Conservation (phyloP, 2,888 invertebrate species). For the Alloplasta piceator region DNA sequence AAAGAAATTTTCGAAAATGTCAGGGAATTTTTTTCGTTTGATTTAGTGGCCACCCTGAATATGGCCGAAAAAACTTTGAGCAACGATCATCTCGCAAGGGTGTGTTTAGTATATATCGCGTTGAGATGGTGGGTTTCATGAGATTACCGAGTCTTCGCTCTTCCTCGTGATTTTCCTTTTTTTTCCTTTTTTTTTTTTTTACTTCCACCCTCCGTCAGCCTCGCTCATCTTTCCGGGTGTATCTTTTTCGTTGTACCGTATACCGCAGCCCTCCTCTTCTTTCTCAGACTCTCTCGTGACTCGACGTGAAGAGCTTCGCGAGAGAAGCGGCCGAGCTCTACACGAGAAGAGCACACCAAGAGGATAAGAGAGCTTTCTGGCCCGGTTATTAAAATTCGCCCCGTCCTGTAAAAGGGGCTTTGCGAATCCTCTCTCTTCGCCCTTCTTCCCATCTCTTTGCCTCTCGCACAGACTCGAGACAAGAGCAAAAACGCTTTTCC, state of each 20-base stretch:
- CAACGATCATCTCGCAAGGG: slow-evolving; percentile 16
- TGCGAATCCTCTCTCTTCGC: no score
- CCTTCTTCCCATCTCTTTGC: background rate
- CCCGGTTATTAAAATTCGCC: slow-evolving; percentile 63
- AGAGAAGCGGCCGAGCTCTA: slow-evolving; percentile 29
- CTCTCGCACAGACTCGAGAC: slow-evolving; percentile 43
- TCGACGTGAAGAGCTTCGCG: slow-evolving; percentile 49
- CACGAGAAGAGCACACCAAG: slow-evolving; percentile 42
- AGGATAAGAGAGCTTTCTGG: slow-evolving; percentile 60
- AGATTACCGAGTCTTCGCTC: slow-evolving; percentile 48
- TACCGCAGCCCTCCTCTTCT: background rate
- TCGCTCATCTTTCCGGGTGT: slow-evolving; percentile 39
- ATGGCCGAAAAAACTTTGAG: slow-evolving; percentile 1
- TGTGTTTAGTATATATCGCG: slow-evolving; percentile 9
- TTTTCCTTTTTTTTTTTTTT: background rate
- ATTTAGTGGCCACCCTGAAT: no score
- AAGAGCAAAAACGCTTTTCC: slow-evolving; percentile 43
- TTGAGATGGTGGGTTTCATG: slow-evolving; percentile 46
- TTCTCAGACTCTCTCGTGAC: background rate
- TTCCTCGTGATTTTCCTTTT: slow-evolving; percentile 18
- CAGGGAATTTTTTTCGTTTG: no score
- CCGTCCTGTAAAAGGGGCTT: slow-evolving; percentile 39
- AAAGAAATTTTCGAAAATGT: no score
- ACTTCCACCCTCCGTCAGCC: slow-evolving; percentile 7
- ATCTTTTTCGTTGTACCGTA: slow-evolving; percentile 33